Evolutionary conservation across 1,140 invertebrate species (phyloP), one percentile per base, ranked within the genome.

Genomic region (Drosophila nannoptera): DNA sequence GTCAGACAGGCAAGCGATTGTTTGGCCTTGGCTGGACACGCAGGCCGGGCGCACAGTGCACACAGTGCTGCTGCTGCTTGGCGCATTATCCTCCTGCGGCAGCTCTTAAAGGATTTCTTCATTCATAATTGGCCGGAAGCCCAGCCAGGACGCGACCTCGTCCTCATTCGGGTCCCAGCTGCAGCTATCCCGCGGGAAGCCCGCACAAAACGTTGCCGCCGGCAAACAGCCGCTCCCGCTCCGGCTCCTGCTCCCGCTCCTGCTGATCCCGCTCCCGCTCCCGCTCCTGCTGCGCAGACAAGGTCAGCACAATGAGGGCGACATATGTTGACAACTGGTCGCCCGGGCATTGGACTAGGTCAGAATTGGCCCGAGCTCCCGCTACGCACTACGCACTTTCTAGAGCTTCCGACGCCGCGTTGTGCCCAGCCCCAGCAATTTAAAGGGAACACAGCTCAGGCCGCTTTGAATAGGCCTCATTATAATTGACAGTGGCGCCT

Each of bases 101-200:
- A 16, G 55, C n/a, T 16, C 52, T 72, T 53, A 63, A 77, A 80
- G 77, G 61, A 80, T 75, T 84, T 75, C 73, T 84, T 75, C 73
- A 81, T 86, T 86, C 81, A 84, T 84, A 81, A 84, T 84, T 80
- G 76, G 73, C 58, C 50, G 66, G 61, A 70, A 78, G 64, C 64
- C 64, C 43, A 53, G 52, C 55, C 71, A 43, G 29, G 38, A 54
- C 64, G 22, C 22, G 78, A 48, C 72, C 75, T 83, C 62, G 80
- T 78, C 75, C 76, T 56, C 72, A 50, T 76, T 80, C 56, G 1
- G 46, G 14, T 22, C n/a, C 6, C 46, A 14, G 4, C 6, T 36
- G 49, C 36, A 48, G 12, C 33, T 36, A 40, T 54, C 69, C 80
- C 69, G 59, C 69, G 70, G 77, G 76, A 83, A 76, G 52, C 61